Base-by-base conservation (phyloP, 2,113 vertebrate genomes). In the Stercorarius parasiticus region DNA sequence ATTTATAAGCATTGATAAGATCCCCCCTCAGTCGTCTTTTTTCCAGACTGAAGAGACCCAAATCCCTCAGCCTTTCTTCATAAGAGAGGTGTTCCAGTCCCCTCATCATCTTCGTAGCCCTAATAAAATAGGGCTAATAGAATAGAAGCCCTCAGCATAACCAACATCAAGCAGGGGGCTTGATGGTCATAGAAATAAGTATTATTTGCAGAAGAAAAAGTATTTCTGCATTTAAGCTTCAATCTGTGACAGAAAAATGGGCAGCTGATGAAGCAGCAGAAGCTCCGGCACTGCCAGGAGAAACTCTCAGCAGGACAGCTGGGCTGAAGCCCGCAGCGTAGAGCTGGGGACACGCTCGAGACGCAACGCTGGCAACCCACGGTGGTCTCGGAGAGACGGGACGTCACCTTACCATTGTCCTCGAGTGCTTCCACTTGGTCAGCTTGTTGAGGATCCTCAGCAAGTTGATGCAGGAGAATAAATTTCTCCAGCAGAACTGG, bases 381-480 rank as follows among this genome's bases (percentile, higher is more conserved):
- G 1, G 38, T 14, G 27, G 22, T 36, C 65, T 40, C 8, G 2
- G 36, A 25, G 40, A 22, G 15, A 21, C 0, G 2, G 50, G 36
- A 36, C 74, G 36, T 29, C 38, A 20, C 56, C 98, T 98, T 70
- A 99, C 99, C 99, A 99, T 99, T 4, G 99, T 99, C 96, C 99
- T 98, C 2, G 99, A 99, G 98, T 99, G 99, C 52, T 99, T 99
- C 99, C 99, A 99, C 95, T 99, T 99, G 96, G 99, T 99, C 95
- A 99, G 98, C 95, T 99, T 99, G 98, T 99, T 99, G 50, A 99
- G 98, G 89, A 99, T 98, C 95, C 99, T 98, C 94, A 99, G 98
- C 80, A 99, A 94, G 90, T 99, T 99, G 71, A 99, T 99, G 93
- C 99, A 99, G 70, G 99, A 99, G 96, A 99, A 99, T 56, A 99